phyloP scores from a whole-genome alignment of 2,797 vertebrate genomes.

The Enteromius unitaeniatus region DNA sequence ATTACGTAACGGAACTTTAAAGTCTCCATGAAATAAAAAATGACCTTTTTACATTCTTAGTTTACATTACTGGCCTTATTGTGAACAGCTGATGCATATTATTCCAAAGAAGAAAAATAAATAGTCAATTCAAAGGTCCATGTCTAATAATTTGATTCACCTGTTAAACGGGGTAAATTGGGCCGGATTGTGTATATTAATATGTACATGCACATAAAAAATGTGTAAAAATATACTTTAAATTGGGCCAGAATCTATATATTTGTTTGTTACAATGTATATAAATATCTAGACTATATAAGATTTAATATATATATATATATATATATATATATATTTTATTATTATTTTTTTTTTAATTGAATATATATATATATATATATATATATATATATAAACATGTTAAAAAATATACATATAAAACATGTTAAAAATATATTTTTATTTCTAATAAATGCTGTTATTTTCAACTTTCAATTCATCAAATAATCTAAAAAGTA shows the following conservation, averaged over 20 bases:
- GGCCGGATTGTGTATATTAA: background rate
- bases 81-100: constrained; percentile 6
- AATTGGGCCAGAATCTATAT: background rate
- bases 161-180: background rate
- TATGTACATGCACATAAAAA: background rate
- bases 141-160: background rate
- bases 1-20: background rate
- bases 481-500: no score
- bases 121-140: background rate
- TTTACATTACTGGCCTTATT: constrained; percentile 1
- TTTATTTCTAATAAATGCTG: no score
- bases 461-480: no score
- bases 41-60: background rate
- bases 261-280: no score
- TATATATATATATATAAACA: no score
- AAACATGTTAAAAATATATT: no score
- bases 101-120: background rate
- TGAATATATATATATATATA: no score
- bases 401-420: no score
- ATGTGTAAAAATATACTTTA: background rate
- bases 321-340: no score
- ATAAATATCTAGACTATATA: no score
- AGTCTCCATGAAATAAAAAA: constrained; percentile 18
- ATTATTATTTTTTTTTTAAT: no score
- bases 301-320: no score